A percentile compares a stretch with the other conserved stretches of the same genome.
Conservation (phyloP, 2,888 invertebrate genomes). For the Xylota sylvarum region DNA sequence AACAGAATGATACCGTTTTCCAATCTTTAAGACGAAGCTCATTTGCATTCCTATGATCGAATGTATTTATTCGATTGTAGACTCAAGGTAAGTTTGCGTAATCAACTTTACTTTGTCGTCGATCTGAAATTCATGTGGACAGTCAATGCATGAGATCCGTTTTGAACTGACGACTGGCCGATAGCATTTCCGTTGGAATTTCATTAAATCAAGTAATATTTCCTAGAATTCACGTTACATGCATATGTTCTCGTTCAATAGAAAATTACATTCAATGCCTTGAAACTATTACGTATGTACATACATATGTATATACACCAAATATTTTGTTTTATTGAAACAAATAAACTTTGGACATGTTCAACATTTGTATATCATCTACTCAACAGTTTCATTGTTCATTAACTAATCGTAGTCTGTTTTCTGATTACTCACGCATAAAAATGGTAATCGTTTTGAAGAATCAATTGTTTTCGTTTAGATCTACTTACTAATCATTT, state of each 20-base stretch:
- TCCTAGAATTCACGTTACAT: background rate
- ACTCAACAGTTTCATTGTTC: background rate
- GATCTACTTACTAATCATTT: background rate
- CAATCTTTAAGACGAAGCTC: no score
- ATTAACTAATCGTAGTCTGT: background rate
- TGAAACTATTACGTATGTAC: no score
- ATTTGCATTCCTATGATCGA: no score
- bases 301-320: no score
- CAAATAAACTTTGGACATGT: background rate
- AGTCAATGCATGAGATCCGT: background rate
- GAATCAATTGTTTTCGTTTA: background rate
- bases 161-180: background rate
- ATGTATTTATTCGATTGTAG: no score
- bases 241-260: background rate
- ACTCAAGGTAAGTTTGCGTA: no score
- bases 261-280: background rate
- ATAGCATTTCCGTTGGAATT: background rate
- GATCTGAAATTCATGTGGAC: background rate
- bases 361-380: background rate
- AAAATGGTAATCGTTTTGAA: background rate
- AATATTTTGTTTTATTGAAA: background rate
- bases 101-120: no score
- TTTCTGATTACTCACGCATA: background rate
- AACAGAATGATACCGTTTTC: no score
- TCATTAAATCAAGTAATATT: background rate